Evolutionary conservation across 2,113 vertebrate species (phyloP), one percentile per base, ranked within the genome.

Genomic region (Orycteropus afer): DNA sequence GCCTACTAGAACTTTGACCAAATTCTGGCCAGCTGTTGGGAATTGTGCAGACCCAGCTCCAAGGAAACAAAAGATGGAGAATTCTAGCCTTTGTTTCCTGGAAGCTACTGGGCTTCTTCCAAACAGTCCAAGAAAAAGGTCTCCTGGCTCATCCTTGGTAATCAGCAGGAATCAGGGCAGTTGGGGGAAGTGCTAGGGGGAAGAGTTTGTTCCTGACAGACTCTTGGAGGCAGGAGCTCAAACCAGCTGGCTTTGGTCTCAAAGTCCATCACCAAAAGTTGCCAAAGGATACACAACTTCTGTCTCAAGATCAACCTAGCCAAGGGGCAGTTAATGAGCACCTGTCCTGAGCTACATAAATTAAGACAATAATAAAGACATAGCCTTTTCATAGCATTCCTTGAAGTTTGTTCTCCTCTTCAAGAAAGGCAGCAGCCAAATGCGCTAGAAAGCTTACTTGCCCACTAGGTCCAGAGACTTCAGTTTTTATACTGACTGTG

Each of bases 291-390:
- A 51, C 0, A 0, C 3, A 65, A 25, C 40, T 77, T 89, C 61
- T 57, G 45, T 82, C 73, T 95, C 47, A 85, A 92, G 73, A 81
- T 63, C 81, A 83, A 55, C 23, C 34, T 88, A 85, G n/a, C 67
- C 69, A 45, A 92, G 42, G 22, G 5, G 22, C 13, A 2, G 34
- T 40, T 55, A 8, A 8, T 14, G 77, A 77, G 59, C 18, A 63
- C 65, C 17, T 63, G 17, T 32, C 73, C 61, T 80, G 34, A 95
- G 69, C 55, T 61, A 53, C 29, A 63, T 15, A 22, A 15, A 17
- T 67, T 51, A 12, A 11, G 23, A 42, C 23, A 47, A n/a, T 37
- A 78, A 89, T 40, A 91, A 89, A 91, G 25, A 23, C 18, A 17
- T 1, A n/a, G 27, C 3, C 29, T 84, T 95, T 49, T 51, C 57